These are phyloP conservation scores for Aphelinus certus DNA, from an alignment of 1,140 invertebrate species.

Conservation along the genomic window DNA sequence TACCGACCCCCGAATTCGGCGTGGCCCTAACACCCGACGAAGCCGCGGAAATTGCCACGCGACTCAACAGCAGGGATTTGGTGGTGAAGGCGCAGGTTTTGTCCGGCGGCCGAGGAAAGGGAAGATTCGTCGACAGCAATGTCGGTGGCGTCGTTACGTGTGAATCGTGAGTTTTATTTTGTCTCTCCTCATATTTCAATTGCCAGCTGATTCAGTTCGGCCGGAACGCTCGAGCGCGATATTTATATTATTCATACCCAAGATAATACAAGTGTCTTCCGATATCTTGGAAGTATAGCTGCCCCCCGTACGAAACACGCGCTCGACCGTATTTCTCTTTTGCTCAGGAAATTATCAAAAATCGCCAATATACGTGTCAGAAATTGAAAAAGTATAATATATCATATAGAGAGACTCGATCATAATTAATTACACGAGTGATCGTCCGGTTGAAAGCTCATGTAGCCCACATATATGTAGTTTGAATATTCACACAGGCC, in stretches of 20 bases:
- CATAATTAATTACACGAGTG: no score
- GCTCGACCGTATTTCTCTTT: no score
- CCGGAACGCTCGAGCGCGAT: no score
- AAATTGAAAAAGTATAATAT: no score
- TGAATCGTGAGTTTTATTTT: conserved; percentile 76
- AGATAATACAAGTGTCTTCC: no score
- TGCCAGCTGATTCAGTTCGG: no score
- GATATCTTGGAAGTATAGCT: no score
- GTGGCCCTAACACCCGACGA: conserved; percentile 88
- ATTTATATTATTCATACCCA: no score
- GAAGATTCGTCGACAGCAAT: conserved; percentile 89
- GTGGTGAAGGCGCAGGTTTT: conserved; percentile 97
- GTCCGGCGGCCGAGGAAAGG: conserved; percentile 94
- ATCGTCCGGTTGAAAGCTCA: no score
- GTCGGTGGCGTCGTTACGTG: conserved; percentile 94
- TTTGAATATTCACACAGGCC: conserved; percentile 59
- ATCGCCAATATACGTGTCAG: neutral
- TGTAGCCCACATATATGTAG: no score
- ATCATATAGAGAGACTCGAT: no score
- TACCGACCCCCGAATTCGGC: conserved; percentile 92
- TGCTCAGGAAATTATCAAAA: neutral
- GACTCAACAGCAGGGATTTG: conserved; percentile 84
- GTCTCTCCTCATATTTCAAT: neutral
- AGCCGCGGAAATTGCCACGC: conserved; percentile 82
- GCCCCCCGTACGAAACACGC: no score